Evolutionary conservation across 2,888 invertebrate genomes (phyloP).

Genomic region (Proisotoma minuta): DNA sequence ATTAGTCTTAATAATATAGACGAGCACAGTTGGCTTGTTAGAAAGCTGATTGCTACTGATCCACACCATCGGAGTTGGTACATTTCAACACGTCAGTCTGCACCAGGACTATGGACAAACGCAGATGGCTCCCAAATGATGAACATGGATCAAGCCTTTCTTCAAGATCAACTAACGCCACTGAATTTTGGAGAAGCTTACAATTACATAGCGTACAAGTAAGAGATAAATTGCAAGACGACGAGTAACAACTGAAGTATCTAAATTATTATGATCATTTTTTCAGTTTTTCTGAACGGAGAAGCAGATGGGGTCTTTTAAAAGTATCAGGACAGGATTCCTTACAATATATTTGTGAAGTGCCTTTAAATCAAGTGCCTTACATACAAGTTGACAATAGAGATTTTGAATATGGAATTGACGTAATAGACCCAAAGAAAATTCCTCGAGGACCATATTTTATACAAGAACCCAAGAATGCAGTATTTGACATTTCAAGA

Average conservation of each 20-base stretch:
- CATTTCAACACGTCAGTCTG: conserved; percentile 61
- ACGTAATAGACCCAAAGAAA: conserved; percentile 70
- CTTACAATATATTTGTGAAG: conserved; percentile 82
- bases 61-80: conserved; percentile 84
- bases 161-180: conserved; percentile 55
- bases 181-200: conserved; percentile 53
- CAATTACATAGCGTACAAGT: conserved; percentile 76
- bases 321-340: conserved; percentile 72
- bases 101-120: conserved; percentile 73
- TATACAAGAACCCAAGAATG: conserved; percentile 74
- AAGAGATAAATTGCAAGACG: conserved; percentile 23
- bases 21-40: conserved; percentile 81
- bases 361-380: conserved; percentile 66
- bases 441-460: conserved; percentile 87
- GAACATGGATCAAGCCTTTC: conserved; percentile 75
- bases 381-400: conserved; percentile 64
- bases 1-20: conserved; percentile 72
- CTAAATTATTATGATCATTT: conserved; percentile 8
- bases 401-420: conserved; percentile 78
- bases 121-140: conserved; percentile 71
- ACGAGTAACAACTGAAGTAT: neutral
- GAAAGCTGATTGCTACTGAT: conserved; percentile 74
- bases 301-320: conserved; percentile 73
- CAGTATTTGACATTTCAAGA: conserved; percentile 74
- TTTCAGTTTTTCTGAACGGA: conserved; percentile 57